Evolutionary conservation across 2,113 vertebrate genomes (phyloP), one percentile per base, ranked within the genome.

Genomic region (Sporophila hypoxantha): DNA sequence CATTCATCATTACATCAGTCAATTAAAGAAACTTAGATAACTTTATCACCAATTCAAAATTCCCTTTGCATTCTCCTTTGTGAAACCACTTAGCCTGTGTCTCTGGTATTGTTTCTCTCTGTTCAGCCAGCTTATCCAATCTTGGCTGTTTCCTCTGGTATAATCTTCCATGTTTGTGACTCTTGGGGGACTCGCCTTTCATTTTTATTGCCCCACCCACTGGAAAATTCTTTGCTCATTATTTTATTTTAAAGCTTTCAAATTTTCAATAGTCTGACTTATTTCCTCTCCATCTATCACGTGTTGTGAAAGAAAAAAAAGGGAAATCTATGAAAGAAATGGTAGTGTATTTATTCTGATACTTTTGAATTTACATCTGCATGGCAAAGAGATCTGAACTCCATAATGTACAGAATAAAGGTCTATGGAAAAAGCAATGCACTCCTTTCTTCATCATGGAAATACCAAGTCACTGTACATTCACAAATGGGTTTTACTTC

Each of bases 401-500:
- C 36, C 62, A 85, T 50, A 85, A 75, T 6, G 5, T 53, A 62
- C 62, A 55, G 73, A 79, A 57, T 60, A 82, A 81, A 62, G 19
- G 32, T 32, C 29, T 36, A 44, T 19, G 59, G 82, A 76, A 93
- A 95, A 95, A 88, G 37, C 21, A 92, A 86, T 66, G 57, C 46
- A 9, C 12, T 65, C 27, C 34, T 74, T 46, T 89, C 59, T 44
- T 78, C 80, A 55, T 91, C 76, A 85, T 82, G 91, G 89, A 90
- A 94, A 93, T 81, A 74, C 61, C 34, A 65, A 87, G 59, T 92
- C 74, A 91, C 25, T 32, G 27, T 20, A 70, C 15, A 18, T 66
- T 83, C 55, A 81, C 64, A 91, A 82, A 47, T 49, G 79, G 46
- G 19, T 80, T 94, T 92, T 89, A 91, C 73, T 93, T 93, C 76